Evolutionary conservation across 2,797 vertebrate genomes (phyloP).

Genomic region (Manis crassicaudata): DNA sequence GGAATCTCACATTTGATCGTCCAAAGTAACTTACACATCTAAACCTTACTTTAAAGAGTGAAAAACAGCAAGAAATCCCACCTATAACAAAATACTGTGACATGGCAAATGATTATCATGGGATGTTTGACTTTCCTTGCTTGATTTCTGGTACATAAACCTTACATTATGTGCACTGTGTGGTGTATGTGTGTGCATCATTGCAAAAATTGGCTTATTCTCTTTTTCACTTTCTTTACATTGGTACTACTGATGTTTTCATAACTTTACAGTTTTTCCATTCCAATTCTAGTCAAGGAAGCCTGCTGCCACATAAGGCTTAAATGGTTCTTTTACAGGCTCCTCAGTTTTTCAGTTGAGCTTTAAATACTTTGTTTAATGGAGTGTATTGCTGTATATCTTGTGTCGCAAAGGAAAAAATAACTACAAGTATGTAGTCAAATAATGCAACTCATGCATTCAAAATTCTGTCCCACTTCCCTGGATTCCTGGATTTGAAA

Average conservation of each 20-base stretch:
- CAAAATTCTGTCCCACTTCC: not conserved
- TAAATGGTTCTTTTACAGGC: not conserved
- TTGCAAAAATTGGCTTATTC: not conserved
- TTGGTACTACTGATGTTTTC: not conserved
- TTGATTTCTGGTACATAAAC: not conserved
- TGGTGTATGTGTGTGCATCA: too few species aligned
- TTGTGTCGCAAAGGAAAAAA: not conserved
- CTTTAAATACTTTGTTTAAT: not conserved
- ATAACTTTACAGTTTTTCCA: not conserved
- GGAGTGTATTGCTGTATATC: not conserved
- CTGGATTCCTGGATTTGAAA: not conserved
- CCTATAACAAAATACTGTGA: not conserved
- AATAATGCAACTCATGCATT: not conserved
- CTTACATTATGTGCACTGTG: not conserved
- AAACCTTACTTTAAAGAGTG: not conserved
- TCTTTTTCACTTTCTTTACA: not conserved
- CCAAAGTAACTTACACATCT: not conserved
- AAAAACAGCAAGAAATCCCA: not conserved
- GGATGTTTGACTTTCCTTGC: not conserved
- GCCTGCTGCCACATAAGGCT: not conserved
- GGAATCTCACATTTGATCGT: not conserved
- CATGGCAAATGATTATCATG: not conserved
- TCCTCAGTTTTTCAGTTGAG: not conserved
- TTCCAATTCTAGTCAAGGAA: not conserved
- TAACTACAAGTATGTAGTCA: not conserved